Evolutionary conservation across 1,140 invertebrate species (phyloP), one percentile per base, ranked within the genome.

Genomic region (Semibalanus balanoides): DNA sequence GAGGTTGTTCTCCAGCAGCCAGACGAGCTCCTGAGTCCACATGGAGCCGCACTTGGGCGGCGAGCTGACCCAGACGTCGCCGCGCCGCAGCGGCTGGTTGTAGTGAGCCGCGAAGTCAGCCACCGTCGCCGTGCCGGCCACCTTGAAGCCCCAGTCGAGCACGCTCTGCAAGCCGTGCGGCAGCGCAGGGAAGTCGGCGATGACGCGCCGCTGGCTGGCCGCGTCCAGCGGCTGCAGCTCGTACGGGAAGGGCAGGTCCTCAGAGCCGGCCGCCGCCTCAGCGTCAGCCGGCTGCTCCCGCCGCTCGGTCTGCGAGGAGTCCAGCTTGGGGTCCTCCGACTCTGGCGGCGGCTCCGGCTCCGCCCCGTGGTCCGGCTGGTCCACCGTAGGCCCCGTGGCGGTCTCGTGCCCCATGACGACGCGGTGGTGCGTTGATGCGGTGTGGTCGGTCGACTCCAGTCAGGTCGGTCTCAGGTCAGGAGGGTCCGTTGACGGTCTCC

Each of bases 1-100:
- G 74, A 92, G 85, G 80, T 91, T 83, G 79, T 93, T 91, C 19
- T 86, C 86, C 30, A 94, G 81, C 73, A 93, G 83, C 90, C 91
- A 94, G 0, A 92, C 87, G 79, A 94, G 85, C 83, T 94, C 92
- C 81, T 92, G 91, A 0, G 89, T 90, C 90, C 90, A 92, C 0
- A 92, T 94, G 1, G 93, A 94, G 30, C 92, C 92, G 69, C 79
- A 80, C 69, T 80, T 80, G 74, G 79, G 79, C 28, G 70, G 70
- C 29, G 70, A 72, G 70, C n/a, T 29, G 3, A 72, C 28, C 70
- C 70, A 72, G 11, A 72, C 25, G 28, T 72, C 70, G 29, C 29
- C 70, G 3, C 11, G 29, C n/a, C 11, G 28, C 70, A 30, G 70
- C 70, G n/a, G n/a, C 25, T 27, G 70, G 29, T 30, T 28, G n/a